These are phyloP conservation scores for Beris chalybata DNA, from an alignment of 2,888 invertebrate genomes.

Conservation along the genomic window DNA sequence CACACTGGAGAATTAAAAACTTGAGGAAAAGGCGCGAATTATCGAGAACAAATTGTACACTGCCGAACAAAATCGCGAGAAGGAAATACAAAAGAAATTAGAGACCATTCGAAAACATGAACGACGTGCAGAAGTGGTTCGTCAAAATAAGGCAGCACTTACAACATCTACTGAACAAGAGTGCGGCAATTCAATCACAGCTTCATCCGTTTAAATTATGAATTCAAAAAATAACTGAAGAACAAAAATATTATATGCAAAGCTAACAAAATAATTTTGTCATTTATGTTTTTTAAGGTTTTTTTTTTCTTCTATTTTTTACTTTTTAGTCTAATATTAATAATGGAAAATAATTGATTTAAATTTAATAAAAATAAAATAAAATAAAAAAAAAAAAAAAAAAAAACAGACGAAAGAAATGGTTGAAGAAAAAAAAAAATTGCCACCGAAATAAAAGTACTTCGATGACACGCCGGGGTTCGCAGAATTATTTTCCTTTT, in stretches of 20 bases:
- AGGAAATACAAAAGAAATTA: constrained; percentile 82
- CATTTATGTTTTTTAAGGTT: too few relatives aligned
- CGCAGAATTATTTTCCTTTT: too few relatives aligned
- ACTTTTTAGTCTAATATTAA: too few relatives aligned
- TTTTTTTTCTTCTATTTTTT: too few relatives aligned
- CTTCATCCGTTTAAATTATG: constrained; percentile 60
- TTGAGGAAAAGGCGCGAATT: constrained; percentile 69
- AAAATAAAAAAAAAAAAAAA: too few relatives aligned
- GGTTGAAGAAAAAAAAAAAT: too few relatives aligned
- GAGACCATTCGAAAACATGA: constrained; percentile 85
- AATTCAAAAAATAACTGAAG: background rate
- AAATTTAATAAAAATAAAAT: too few relatives aligned
- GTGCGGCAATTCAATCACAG: constrained; percentile 59
- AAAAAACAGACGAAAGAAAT: too few relatives aligned
- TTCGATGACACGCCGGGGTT: too few relatives aligned
- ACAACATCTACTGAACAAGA: constrained; percentile 59
- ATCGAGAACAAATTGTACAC: constrained; percentile 75
- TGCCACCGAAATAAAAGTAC: too few relatives aligned
- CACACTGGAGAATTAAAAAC: constrained; percentile 62
- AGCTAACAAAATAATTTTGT: background rate
- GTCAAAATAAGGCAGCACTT: constrained; percentile 78
- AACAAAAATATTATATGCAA: background rate
- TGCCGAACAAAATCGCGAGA: constrained; percentile 81
- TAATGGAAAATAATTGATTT: too few relatives aligned
- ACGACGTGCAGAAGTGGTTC: constrained; percentile 86